Percentiles rank a stretch among this genome's conserved stretches.
Evolutionary conservation across 2,113 vertebrate species (phyloP).

Genomic region (Ptilorrhoa leucosticta): DNA sequence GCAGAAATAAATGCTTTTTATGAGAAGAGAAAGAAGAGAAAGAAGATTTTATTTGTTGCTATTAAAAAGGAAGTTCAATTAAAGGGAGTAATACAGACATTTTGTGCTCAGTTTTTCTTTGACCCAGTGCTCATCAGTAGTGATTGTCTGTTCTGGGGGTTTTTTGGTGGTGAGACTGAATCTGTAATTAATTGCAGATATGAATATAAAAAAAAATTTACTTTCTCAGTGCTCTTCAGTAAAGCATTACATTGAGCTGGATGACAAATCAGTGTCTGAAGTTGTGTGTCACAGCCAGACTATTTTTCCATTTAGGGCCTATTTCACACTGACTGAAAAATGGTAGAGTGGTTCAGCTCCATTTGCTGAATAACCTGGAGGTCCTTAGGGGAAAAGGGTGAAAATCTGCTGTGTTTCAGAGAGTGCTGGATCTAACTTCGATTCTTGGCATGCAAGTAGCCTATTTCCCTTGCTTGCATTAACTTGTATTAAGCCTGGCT

Average conservation of each 20-base stretch:
- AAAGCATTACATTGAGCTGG: conserved; percentile 3
- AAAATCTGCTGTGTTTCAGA: conserved; percentile 40
- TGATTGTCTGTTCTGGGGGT: conserved; percentile 10
- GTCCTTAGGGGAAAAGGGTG: conserved; percentile 40
- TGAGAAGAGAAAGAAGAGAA: neutral
- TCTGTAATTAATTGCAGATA: conserved; percentile 58
- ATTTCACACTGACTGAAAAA: conserved; percentile 32
- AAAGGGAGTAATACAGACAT: conserved; percentile 4
- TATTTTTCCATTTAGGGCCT: conserved; percentile 60
- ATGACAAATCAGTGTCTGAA: conserved; percentile 57
- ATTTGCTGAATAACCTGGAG: conserved; percentile 41
- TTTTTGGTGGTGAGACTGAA: conserved; percentile 5
- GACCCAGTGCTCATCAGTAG: neutral
- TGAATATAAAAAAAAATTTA: conserved; percentile 57
- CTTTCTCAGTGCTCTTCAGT: neutral
- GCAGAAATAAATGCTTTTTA: neutral
- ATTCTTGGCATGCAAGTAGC: conserved; percentile 46
- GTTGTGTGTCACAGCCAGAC: conserved; percentile 27
- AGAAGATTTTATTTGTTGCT: conserved; percentile 30
- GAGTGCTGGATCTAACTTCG: conserved; percentile 42
- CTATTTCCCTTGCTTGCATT: conserved; percentile 39
- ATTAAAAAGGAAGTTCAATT: conserved; percentile 21
- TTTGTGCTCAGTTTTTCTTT: neutral
- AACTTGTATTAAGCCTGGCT: conserved; percentile 29
- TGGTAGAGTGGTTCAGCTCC: conserved; percentile 21